These are phyloP conservation scores for Oryctes rhinoceros DNA, from an alignment of 1,140 invertebrate species.

Conservation along the genomic window DNA sequence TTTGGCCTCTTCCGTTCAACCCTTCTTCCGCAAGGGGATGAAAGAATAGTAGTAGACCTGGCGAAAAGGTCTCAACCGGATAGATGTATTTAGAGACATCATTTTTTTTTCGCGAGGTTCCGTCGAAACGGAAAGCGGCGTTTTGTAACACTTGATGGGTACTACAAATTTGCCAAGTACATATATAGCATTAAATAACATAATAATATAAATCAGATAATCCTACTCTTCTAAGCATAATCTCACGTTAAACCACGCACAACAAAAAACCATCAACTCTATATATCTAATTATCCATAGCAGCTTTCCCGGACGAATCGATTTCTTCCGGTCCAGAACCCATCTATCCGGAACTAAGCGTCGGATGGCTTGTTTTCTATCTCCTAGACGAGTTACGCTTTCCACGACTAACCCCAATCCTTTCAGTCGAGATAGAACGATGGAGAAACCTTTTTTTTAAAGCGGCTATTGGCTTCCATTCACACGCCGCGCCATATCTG, in stretches of 20 bases:
- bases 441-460: neutral
- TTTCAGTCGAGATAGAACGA: neutral
- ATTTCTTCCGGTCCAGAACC: neutral
- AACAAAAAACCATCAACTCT: neutral
- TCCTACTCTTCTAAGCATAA: neutral
- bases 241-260: neutral
- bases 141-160: too few species aligned
- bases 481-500: neutral
- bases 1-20: too few species aligned
- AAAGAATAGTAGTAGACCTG: too few species aligned
- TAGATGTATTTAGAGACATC: too few species aligned
- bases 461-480: neutral
- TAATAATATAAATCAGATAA: too few species aligned
- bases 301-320: neutral
- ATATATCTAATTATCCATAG: conserved; percentile 10
- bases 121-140: too few species aligned
- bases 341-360: neutral
- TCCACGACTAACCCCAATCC: neutral
- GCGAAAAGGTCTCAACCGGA: too few species aligned
- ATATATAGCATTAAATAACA: too few species aligned
- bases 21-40: too few species aligned
- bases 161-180: too few species aligned
- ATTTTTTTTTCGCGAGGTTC: too few species aligned
- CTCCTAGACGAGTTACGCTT: neutral
- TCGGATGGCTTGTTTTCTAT: neutral